Evolutionary conservation across 2,888 invertebrate genomes (phyloP).

Genomic region (Prosapia bicincta): DNA sequence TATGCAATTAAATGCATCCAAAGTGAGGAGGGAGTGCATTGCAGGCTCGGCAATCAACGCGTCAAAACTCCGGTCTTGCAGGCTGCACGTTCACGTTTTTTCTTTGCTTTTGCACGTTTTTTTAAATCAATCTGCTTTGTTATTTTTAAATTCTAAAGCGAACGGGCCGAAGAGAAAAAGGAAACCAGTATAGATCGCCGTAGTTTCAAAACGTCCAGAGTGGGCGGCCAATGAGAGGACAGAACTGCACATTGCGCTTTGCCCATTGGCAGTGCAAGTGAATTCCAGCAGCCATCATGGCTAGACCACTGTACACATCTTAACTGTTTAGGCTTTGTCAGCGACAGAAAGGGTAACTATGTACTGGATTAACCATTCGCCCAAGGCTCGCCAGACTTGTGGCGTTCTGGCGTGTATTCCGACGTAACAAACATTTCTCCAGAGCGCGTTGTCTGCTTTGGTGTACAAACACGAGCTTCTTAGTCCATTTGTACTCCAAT

Average conservation of each 20-base stretch:
- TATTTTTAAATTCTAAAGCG: slow-evolving; percentile 25
- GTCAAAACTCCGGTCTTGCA: not conserved
- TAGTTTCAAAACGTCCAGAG: not conserved
- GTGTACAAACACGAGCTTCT: too few species aligned
- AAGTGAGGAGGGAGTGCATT: not conserved
- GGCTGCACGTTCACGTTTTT: not conserved
- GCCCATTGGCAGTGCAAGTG: not conserved
- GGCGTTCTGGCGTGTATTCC: too few species aligned
- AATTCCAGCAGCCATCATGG: not conserved
- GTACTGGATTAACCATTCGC: too few species aligned
- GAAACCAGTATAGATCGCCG: not conserved
- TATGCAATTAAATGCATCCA: not conserved
- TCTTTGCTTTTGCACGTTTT: not conserved
- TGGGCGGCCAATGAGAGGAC: not conserved
- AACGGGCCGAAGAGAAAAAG: slow-evolving; percentile 16
- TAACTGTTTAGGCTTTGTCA: not conserved
- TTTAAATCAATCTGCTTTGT: slow-evolving; percentile 23
- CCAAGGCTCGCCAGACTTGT: too few species aligned
- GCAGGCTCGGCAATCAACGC: not conserved
- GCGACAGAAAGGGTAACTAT: too few species aligned
- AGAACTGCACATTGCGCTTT: not conserved
- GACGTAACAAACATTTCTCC: too few species aligned
- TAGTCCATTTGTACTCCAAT: too few species aligned
- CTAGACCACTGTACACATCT: not conserved
- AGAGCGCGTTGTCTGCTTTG: too few species aligned